Evolutionary conservation across 2,797 vertebrate genomes (phyloP).

Genomic region (Poecilia velifera): DNA sequence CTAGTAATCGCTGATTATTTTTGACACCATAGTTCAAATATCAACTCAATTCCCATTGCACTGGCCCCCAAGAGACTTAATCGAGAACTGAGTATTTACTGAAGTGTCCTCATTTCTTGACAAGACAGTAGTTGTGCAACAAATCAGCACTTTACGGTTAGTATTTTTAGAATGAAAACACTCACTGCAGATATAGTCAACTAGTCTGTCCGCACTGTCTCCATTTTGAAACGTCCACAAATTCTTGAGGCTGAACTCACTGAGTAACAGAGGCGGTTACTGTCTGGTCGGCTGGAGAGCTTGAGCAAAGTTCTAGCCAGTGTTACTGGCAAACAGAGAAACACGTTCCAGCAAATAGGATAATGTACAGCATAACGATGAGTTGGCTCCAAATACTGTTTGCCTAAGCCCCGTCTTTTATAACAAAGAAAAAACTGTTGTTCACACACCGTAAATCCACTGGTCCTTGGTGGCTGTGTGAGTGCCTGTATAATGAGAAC

Average conservation of each 20-base stretch:
- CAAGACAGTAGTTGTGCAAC: neutral
- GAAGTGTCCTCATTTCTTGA: neutral
- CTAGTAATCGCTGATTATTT: neutral
- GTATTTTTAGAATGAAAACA: neutral
- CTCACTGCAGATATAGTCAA: neutral
- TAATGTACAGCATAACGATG: slow-evolving; percentile 73
- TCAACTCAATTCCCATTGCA: neutral
- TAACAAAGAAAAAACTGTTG: slow-evolving; percentile 45
- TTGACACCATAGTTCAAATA: neutral
- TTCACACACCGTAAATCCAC: slow-evolving; percentile 72
- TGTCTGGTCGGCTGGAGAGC: slow-evolving; percentile 30
- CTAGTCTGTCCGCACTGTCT: neutral
- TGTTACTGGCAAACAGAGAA: slow-evolving; percentile 57
- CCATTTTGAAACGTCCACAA: neutral
- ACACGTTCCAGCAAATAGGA: slow-evolving; percentile 70
- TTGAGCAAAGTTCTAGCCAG: slow-evolving; percentile 39
- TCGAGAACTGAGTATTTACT: neutral
- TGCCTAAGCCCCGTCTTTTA: slow-evolving; percentile 58
- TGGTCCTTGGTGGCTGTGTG: slow-evolving; percentile 50
- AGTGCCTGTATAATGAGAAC: slow-evolving; percentile 28
- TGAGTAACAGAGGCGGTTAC: slow-evolving; percentile 16
- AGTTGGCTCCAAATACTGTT: slow-evolving; percentile 70
- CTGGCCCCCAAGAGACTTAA: neutral
- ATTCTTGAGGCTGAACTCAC: neutral
- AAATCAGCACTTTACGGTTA: neutral